Conservation (phyloP, 2,113 vertebrate species). For the Colaptes auratus region DNA sequence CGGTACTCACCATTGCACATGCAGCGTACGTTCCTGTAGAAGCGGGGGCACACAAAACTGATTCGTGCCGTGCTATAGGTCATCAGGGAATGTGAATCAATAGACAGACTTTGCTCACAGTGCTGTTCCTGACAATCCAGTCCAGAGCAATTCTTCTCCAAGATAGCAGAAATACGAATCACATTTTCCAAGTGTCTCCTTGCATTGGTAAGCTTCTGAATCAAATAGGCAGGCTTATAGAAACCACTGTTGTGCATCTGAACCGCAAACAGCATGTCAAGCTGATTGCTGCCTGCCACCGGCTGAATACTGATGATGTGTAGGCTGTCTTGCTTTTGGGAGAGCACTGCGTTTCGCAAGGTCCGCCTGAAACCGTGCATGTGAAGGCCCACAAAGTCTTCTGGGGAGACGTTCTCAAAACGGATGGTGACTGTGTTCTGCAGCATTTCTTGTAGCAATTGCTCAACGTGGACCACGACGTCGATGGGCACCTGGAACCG, state of each 20-base stretch:
- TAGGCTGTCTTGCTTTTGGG: conserved; percentile 86
- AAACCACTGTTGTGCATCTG: conserved; percentile 84
- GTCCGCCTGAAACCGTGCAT: conserved; percentile 86
- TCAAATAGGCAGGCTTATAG: conserved; percentile 93
- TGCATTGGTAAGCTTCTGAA: conserved; percentile 92
- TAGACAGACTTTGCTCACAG: conserved; percentile 89
- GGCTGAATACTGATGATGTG: conserved; percentile 95
- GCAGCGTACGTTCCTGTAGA: conserved; percentile 90
- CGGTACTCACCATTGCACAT: conserved; percentile 89
- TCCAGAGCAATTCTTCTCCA: conserved; percentile 96
- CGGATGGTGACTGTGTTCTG: conserved; percentile 92
- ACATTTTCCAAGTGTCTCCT: conserved; percentile 90
- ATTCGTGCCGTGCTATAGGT: conserved; percentile 92
- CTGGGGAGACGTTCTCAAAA: conserved; percentile 89
- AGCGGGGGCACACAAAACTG: conserved; percentile 95
- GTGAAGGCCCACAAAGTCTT: conserved; percentile 91
- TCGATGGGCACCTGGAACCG: conserved; percentile 92
- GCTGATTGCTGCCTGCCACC: conserved; percentile 85
- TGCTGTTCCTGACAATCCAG: conserved; percentile 92
- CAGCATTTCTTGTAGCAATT: conserved; percentile 88
- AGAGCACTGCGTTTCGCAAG: conserved; percentile 81
- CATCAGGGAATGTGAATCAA: conserved; percentile 91
- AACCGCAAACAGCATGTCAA: conserved; percentile 93
- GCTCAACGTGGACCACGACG: conserved; percentile 89
- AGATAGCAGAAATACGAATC: conserved; percentile 88